phyloP scores from a whole-genome alignment of 2,797 vertebrate genomes.

The Manis javanica region DNA sequence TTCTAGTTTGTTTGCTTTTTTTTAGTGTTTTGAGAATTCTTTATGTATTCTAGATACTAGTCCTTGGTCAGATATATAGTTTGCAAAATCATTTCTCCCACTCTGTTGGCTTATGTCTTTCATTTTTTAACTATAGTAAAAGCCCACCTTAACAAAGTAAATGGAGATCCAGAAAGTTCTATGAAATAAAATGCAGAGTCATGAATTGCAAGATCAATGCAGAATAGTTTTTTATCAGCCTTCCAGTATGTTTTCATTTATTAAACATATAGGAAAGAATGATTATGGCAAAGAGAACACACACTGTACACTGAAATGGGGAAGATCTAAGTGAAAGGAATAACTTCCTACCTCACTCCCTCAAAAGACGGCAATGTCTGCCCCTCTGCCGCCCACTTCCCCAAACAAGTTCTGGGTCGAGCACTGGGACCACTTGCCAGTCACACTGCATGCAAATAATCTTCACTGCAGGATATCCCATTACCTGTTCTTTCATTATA shows the following conservation, averaged over 20 bases:
- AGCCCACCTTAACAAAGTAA: background rate
- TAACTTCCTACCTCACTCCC: background rate
- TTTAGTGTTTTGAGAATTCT: background rate
- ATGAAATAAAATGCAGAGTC: background rate
- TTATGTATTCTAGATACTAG: background rate
- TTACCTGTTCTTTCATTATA: background rate
- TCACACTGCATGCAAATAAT: background rate
- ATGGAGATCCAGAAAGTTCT: background rate
- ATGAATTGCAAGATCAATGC: background rate
- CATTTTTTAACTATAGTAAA: constrained; percentile 9
- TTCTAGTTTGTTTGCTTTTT: background rate
- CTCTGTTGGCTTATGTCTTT: background rate
- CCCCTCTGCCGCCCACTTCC: background rate
- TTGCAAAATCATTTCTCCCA: background rate
- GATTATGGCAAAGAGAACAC: background rate
- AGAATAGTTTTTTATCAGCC: background rate
- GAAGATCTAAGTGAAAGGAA: background rate
- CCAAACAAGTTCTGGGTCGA: background rate
- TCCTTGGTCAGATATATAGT: background rate
- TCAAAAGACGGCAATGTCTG: background rate
- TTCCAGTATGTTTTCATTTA: background rate
- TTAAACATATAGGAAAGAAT: background rate
- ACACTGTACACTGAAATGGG: background rate
- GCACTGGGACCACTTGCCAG: background rate
- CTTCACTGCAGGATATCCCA: background rate